Conservation (phyloP, 2,888 invertebrate species). For the Thumatha senex region DNA sequence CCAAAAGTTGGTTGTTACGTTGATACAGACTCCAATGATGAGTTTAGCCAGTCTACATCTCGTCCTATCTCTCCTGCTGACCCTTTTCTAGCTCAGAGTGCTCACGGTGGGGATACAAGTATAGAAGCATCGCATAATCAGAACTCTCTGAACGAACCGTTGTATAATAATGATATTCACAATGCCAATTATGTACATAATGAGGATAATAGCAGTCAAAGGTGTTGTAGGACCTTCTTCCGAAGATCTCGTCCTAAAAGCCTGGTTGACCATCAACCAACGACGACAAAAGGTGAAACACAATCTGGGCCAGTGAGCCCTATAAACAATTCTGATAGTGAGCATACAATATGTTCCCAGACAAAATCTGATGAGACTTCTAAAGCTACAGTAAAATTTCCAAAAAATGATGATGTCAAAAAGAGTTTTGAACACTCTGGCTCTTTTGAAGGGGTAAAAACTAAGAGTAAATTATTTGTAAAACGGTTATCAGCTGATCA, state of each 20-base stretch:
- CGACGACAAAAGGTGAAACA: slow-evolving; percentile 58
- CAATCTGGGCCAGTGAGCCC: slow-evolving; percentile 67
- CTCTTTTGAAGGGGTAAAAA: slow-evolving; percentile 76
- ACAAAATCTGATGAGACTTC: slow-evolving; percentile 73
- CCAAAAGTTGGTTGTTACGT: slow-evolving; percentile 81
- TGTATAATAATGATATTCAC: slow-evolving; percentile 49
- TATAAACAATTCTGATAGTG: slow-evolving; percentile 67
- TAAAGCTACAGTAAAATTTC: slow-evolving; percentile 70
- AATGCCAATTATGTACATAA: slow-evolving; percentile 46
- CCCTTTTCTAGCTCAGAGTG: slow-evolving; percentile 74
- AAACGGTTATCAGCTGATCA: slow-evolving; percentile 79
- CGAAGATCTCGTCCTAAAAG: slow-evolving; percentile 74
- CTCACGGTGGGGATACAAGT: slow-evolving; percentile 55
- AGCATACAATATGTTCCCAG: slow-evolving; percentile 60
- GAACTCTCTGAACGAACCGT: slow-evolving; percentile 48
- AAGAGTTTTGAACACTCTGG: slow-evolving; percentile 75
- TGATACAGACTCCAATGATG: slow-evolving; percentile 76
- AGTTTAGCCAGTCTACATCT: slow-evolving; percentile 67
- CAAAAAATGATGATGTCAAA: slow-evolving; percentile 65
- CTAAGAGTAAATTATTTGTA: slow-evolving; percentile 73
- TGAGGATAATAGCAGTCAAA: slow-evolving; percentile 66
- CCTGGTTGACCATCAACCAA: slow-evolving; percentile 59
- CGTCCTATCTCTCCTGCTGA: slow-evolving; percentile 78
- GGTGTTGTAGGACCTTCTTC: slow-evolving; percentile 75
- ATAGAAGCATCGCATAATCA: slow-evolving; percentile 49